These are phyloP conservation scores for Dusona sp. DNA, from an alignment of 2,888 invertebrate species.

Conservation along the genomic window DNA sequence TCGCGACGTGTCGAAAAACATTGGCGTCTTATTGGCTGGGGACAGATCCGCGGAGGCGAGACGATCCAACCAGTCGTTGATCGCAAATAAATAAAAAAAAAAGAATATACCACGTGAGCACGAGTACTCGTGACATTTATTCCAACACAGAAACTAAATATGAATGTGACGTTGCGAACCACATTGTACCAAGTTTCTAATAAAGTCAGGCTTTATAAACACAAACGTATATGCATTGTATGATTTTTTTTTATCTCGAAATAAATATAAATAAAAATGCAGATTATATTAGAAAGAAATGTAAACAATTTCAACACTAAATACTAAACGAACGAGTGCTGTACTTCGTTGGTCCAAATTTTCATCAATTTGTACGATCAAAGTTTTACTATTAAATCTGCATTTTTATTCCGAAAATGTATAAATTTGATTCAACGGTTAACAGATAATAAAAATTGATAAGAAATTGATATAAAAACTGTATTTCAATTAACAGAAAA, in stretches of 20 bases:
- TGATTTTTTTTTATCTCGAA: not conserved
- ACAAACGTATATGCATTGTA: constrained; percentile 7
- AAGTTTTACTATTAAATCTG: too few species aligned
- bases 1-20: constrained; percentile 99
- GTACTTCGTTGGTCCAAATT: not conserved
- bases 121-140: constrained; percentile 33
- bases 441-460: not conserved
- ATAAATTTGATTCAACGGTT: not conserved
- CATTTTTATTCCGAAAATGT: too few species aligned
- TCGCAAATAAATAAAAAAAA: constrained; percentile 75
- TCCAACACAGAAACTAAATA: constrained; percentile 33
- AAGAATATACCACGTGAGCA: constrained; percentile 11
- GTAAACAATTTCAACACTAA: not conserved
- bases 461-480: not conserved
- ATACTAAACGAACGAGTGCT: not conserved
- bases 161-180: constrained; percentile 27
- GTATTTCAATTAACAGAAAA: not conserved
- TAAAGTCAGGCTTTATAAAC: constrained; percentile 63
- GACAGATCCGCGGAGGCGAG: constrained; percentile 98
- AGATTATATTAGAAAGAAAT: not conserved
- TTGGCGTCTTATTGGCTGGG: constrained; percentile 99
- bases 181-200: constrained; percentile 61
- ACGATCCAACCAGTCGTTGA: constrained; percentile 94
- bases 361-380: not conserved
- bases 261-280: not conserved